Conservation (phyloP, 1,140 invertebrate genomes). For the Drosophila rhopaloa region DNA sequence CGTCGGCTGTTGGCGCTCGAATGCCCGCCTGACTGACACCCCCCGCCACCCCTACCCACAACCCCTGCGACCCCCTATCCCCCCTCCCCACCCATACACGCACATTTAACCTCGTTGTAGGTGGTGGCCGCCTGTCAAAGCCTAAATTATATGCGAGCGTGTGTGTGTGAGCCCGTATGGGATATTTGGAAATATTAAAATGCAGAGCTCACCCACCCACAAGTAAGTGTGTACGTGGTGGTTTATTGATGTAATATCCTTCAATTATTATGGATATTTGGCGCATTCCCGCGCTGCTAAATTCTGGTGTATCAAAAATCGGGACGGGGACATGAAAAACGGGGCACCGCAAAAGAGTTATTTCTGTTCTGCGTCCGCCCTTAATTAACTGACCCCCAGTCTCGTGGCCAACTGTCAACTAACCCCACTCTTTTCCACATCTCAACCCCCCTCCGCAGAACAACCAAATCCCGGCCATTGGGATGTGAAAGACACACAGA, state of each 20-base stretch:
- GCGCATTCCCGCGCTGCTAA: constrained; percentile 66
- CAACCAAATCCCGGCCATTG: constrained; percentile 36
- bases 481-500: constrained; percentile 39
- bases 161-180: constrained; percentile 19
- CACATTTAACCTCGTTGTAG: constrained; percentile 50
- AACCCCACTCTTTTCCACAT: not conserved
- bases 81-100: constrained; percentile 9
- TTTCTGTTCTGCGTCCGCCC: constrained; percentile 46
- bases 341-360: constrained; percentile 27
- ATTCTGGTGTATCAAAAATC: constrained; percentile 43
- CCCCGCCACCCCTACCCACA: not conserved
- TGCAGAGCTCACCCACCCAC: constrained; percentile 50
- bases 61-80: not conserved
- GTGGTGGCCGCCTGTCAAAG: constrained; percentile 73
- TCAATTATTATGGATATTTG: constrained; percentile 84
- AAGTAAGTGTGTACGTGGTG: constrained; percentile 12
- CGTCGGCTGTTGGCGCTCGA: constrained; percentile 66
- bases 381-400: constrained; percentile 76
- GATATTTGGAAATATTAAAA: constrained; percentile 80
- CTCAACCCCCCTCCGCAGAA: not conserved
- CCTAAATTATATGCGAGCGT: constrained; percentile 79
- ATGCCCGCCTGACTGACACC: constrained; percentile 70
- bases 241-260: constrained; percentile 84
- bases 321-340: constrained; percentile 6
- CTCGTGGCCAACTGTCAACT: constrained; percentile 41